Base-by-base conservation (phyloP, 2,888 invertebrate genomes). In the Taenaris catops region DNA sequence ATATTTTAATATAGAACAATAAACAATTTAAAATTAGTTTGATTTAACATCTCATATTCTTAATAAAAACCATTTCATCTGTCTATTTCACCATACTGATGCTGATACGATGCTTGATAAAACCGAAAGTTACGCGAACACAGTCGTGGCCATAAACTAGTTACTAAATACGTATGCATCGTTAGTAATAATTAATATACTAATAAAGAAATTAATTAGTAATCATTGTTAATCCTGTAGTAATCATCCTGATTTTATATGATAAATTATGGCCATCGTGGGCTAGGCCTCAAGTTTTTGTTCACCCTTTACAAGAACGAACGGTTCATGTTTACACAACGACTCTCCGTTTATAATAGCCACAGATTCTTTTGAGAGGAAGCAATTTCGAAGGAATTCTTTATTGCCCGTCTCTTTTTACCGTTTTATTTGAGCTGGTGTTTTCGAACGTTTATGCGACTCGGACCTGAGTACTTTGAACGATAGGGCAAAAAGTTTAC, bases 271-370 rank as follows among this genome's bases (percentile, higher is more conserved):
- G 12, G 20, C 4, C 7, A 17, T 7, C 18, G 11, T 20, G 6
- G 2, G 5, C 8, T 12, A 0, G 1, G n/a, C 7, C n/a, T n/a
- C n/a, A n/a, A 14, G 12, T 29, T 29, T 29, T 29, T 21, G 6
- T 11, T 11, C 10, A 5, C 2, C 19, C 19, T 18, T 28, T 5
- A 27, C 5, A 19, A 29, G 12, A 24, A 39, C 7, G 11, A 48
- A 46, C 40, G 38, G 50, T 45, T 25, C 29, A 29, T 50, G 41
- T 52, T 48, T 50, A 44, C 48, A 47, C 50, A 48, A 37, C 39
- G 32, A 46, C n/a, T n/a, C n/a, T n/a, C n/a, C n/a, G n/a, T n/a
- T n/a, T n/a, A n/a, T n/a, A n/a, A n/a, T n/a, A n/a, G n/a, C n/a
- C n/a, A n/a, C n/a, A n/a, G n/a, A n/a, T n/a, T n/a, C n/a, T n/a